A percentile compares a stretch with the other conserved stretches of the same genome.
phyloP scores from a whole-genome alignment of 2,797 vertebrate genomes.

The Pelodytes ibericus region DNA sequence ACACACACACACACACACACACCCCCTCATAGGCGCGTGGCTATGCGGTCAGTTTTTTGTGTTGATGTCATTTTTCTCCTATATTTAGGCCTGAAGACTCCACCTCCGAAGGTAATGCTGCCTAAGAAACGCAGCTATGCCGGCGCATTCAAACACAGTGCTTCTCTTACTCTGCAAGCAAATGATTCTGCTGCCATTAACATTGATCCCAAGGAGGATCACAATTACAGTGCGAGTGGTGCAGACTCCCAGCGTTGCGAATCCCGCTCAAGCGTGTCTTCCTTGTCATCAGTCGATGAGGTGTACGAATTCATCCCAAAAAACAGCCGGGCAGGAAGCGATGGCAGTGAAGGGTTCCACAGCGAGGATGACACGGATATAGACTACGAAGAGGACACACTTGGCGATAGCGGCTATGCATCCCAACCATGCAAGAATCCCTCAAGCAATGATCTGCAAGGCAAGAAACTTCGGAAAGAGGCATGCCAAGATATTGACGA shows the following conservation, averaged over 20 bases:
- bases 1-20: no score
- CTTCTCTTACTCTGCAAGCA: constrained; percentile 67
- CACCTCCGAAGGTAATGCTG: constrained; percentile 66
- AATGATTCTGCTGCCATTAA: constrained; percentile 79
- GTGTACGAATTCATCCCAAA: constrained; percentile 83
- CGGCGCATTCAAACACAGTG: constrained; percentile 65
- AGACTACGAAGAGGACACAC: constrained; percentile 74
- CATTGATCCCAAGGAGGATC: constrained; percentile 93
- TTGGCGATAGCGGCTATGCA: constrained; percentile 74
- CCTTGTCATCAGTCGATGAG: constrained; percentile 90
- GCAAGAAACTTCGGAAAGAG: constrained; percentile 79
- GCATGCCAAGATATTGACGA: constrained; percentile 90
- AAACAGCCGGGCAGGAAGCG: constrained; percentile 78
- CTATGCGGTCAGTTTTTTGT: no score
- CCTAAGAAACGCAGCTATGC: constrained; percentile 74
- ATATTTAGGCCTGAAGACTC: constrained; percentile 72
- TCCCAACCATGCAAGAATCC: constrained; percentile 68
- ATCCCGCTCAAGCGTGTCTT: constrained; percentile 81
- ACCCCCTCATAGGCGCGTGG: no score
- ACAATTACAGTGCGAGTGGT: constrained; percentile 91
- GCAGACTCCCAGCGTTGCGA: constrained; percentile 83
- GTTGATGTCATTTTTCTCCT: background rate
- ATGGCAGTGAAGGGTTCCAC: constrained; percentile 91
- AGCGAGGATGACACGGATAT: constrained; percentile 92
- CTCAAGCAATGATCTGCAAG: constrained; percentile 72